Evolutionary conservation across 1,140 invertebrate genomes (phyloP), one percentile per base, ranked within the genome.

Genomic region (Sycophila sp.): DNA sequence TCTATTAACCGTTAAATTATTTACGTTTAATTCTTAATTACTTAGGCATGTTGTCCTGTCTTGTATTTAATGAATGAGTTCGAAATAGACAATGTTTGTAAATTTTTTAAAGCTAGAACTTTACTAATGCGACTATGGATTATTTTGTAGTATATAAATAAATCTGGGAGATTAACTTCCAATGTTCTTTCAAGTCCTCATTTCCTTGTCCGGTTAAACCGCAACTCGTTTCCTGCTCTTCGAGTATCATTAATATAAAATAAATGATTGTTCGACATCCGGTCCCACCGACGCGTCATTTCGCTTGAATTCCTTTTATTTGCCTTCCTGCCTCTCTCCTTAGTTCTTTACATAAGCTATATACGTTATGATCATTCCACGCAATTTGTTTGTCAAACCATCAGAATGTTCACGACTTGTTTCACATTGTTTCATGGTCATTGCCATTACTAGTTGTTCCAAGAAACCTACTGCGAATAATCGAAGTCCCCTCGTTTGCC

Each of bases 401-500:
- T 77, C 81, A 56, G 24, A 45, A 45, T 36, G 49, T 56, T 71
- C 69, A 81, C 74, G 80, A 81, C 78, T 85, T 83, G 83, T 86
- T 86, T 83, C 77, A 83, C 75, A 76, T 85, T 76, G 83, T 86
- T 86, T 85, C 80, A 85, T 84, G 83, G 78, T 84, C 76, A 85
- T 85, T 84, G 83, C 84, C 79, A 80, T 76, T 71, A 77, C 60
- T 83, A 76, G 74, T 76, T 74, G 75, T 75, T 68, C 42, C 28
- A 45, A 34, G 58, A 45, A 69, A 26, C 42, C 55, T 24, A 6
- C 15, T 24, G 53, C 36, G n/a, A n/a, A n/a, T n/a, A n/a, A n/a
- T n/a, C n/a, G n/a, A n/a, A n/a, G n/a, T n/a, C n/a, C n/a, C n/a
- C n/a, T n/a, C n/a, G n/a, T n/a, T n/a, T n/a, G n/a, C n/a, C n/a